Percentiles rank a stretch among this genome's conserved stretches.
phyloP scores from a whole-genome alignment of 2,888 invertebrate species.

The Synergus laeviventris region DNA sequence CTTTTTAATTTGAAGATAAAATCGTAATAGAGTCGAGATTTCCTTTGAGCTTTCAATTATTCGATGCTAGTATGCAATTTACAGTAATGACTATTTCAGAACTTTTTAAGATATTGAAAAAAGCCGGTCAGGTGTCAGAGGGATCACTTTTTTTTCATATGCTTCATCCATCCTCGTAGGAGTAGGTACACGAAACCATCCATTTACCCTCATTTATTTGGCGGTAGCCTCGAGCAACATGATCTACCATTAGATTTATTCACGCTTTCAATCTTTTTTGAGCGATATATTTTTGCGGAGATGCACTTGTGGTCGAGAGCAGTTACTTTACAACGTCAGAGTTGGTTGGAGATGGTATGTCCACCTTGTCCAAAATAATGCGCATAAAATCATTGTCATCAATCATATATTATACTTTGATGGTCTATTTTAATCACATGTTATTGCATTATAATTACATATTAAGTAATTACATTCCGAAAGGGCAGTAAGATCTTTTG shows the following conservation, averaged over 20 bases:
- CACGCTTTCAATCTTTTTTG: slow-evolving; percentile 23
- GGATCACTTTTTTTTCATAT: slow-evolving; percentile 11
- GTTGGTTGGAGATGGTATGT: not conserved
- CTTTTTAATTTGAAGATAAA: not conserved
- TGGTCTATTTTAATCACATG: too few species aligned
- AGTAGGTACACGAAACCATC: slow-evolving; percentile 14
- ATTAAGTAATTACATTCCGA: not conserved
- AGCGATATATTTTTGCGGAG: slow-evolving; percentile 28
- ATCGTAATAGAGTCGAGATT: not conserved
- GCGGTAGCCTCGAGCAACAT: slow-evolving; percentile 21
- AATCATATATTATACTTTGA: too few species aligned
- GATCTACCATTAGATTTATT: slow-evolving; percentile 33
- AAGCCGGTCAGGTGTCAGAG: not conserved
- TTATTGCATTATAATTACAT: too few species aligned
- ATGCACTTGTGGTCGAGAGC: slow-evolving; percentile 7
- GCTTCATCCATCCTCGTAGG: not conserved
- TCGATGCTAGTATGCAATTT: not conserved
- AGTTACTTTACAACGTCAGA: slow-evolving; percentile 6
- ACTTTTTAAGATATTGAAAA: not conserved
- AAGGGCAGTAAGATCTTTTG: not conserved
- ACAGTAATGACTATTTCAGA: too few species aligned
- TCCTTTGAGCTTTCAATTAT: not conserved
- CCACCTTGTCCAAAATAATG: not conserved
- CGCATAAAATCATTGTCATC: not conserved
- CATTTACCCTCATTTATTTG: slow-evolving; percentile 35